Conservation (phyloP, 2,113 vertebrate genomes). For the Puffinus mauretanicus region DNA sequence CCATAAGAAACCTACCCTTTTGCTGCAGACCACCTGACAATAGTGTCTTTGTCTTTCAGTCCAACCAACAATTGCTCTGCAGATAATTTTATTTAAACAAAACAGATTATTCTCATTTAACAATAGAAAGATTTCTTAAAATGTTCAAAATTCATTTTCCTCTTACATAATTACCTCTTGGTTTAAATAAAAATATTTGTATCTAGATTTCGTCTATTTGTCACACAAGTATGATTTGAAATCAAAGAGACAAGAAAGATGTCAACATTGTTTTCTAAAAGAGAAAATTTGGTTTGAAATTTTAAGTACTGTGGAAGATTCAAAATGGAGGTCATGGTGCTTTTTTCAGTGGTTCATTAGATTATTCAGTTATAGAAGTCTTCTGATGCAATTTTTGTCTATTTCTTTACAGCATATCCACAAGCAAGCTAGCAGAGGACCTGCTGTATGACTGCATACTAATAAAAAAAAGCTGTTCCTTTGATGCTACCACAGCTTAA, state of each 20-base stretch:
- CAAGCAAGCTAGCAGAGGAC: background rate
- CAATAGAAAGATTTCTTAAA: background rate
- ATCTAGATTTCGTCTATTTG: background rate
- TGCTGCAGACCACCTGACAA: slow-evolving; percentile 96
- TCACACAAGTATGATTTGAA: background rate
- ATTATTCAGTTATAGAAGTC: background rate
- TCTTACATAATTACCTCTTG: background rate
- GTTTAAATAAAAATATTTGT: background rate
- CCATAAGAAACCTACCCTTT: slow-evolving; percentile 84
- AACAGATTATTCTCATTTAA: background rate
- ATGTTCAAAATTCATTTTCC: background rate
- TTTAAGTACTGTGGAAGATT: background rate
- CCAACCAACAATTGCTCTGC: slow-evolving; percentile 90
- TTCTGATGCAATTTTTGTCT: background rate
- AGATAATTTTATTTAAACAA: slow-evolving; percentile 37
- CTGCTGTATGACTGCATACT: background rate
- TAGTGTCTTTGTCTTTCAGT: slow-evolving; percentile 94
- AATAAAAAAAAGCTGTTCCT: background rate
- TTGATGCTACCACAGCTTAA: background rate
- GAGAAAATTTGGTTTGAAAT: background rate
- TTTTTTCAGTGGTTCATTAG: background rate
- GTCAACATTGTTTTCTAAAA: background rate
- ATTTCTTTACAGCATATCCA: background rate
- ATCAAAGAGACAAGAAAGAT: background rate
- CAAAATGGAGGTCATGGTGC: background rate